Conservation (phyloP, 2,888 invertebrate genomes). For the Dione juno region DNA sequence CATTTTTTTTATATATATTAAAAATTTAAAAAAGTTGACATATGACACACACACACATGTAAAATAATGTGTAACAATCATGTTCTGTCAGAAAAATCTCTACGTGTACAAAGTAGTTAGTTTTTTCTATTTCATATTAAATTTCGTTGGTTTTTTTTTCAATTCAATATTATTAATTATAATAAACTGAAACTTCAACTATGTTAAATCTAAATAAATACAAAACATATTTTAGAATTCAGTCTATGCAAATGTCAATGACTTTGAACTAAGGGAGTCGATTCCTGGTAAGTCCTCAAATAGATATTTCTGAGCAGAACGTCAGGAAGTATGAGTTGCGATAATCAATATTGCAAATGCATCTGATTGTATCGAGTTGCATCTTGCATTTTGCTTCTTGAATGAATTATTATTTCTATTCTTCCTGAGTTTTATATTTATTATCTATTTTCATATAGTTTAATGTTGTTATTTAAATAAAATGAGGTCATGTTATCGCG, state of each 20-base stretch:
- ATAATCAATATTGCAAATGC: conserved; percentile 43
- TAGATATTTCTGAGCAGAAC: conserved; percentile 40
- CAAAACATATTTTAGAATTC: neutral
- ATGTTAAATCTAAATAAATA: neutral
- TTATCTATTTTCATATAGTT: neutral
- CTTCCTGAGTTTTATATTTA: neutral
- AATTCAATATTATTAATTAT: neutral
- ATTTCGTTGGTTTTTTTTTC: too few relatives aligned
- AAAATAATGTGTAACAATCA: too few relatives aligned
- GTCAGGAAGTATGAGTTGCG: conserved; percentile 39
- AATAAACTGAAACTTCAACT: neutral
- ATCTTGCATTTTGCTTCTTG: conserved; percentile 28
- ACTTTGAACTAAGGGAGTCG: conserved; percentile 38
- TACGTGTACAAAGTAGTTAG: too few relatives aligned
- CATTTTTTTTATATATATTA: too few relatives aligned
- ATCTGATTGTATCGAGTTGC: conserved; percentile 44
- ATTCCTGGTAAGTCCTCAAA: conserved; percentile 44
- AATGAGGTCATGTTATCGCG: too few relatives aligned
- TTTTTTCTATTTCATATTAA: too few relatives aligned
- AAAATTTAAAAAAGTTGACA: too few relatives aligned
- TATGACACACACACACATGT: too few relatives aligned
- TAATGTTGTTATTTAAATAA: neutral
- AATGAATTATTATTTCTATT: conserved; percentile 12
- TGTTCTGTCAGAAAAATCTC: too few relatives aligned
- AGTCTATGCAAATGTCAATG: conserved; percentile 41